Evolutionary conservation across 2,113 vertebrate species (phyloP), one percentile per base, ranked within the genome.

Genomic region (Dromaius novaehollandiae): DNA sequence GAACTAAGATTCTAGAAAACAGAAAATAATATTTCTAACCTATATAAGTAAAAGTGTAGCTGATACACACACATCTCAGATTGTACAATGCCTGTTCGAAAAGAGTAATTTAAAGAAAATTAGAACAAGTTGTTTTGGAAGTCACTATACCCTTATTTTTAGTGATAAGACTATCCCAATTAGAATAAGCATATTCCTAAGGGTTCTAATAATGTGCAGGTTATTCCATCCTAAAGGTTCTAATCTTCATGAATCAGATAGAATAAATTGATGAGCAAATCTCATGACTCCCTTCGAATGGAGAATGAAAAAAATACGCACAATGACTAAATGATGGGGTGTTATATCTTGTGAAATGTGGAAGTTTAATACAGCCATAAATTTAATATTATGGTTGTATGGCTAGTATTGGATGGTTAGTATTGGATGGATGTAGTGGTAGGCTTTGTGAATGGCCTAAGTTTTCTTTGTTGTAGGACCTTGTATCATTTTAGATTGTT

Each of bases 171-270:
- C 36, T 73, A 24, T 13, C 60, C 25, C 32, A 77, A 90, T 83
- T 92, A 77, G 88, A 90, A 81, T 81, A 1, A 89, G 10, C 9
- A 26, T 73, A 86, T 90, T 94, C 68, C 48, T 95, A 13, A 38
- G 40, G 4, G 28, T 74, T 83, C 60, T 78, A 79, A 92, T 93
- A 88, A 82, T 60, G 55, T 69, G 38, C 38, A 73, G 66, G 26
- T 30, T 68, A 50, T 55, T 92, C 70, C 48, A 6, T 79, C 60
- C 38, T 78, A 42, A 86, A 77, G 8, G 20, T 88, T 92, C 30
- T 50, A 73, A 76, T 73, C 66, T 36, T 61, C 30, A 83, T 79
- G 24, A 83, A 77, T 86, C 38, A 68, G 64, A 36, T 36, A 40
- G 66, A 92, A 82, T 68, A 73, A 44, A 82, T 22, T 82, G 74